Base-by-base conservation (phyloP, 2,797 vertebrate genomes). In the Acrocephalus scirpaceus region DNA sequence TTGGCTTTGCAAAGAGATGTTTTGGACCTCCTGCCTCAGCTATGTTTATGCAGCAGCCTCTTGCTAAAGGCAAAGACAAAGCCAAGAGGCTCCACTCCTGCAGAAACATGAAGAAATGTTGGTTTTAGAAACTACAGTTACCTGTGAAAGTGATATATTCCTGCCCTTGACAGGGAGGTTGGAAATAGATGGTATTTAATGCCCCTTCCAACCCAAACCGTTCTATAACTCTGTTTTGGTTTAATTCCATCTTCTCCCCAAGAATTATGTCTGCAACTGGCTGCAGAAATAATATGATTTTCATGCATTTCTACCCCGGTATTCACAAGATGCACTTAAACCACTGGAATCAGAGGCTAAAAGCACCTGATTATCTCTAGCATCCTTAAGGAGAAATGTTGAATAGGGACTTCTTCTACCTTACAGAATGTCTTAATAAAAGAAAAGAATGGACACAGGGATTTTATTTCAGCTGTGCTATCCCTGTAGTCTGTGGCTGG, bases 191-290 rank as follows among this genome's bases (percentile, higher is more conserved):
- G 5, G 26, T 16, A 16, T 51, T 62, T 64, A 30, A 27, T 9
- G 25, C 11, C 25, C 2, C 9, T 45, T 65, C 20, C 17, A 40
- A 26, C 15, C 3, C 29, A 65, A 71, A 53, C 2, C 0, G 0
- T 40, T 58, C 12, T 34, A 4, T n/a, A 64, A 38, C 6, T 25
- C 13, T 19, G 0, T n/a, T 10, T 57, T 47, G 13, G 6, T 13
- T 79, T 75, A 30, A 72, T 79, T 75, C 3, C 2, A 10, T 23
- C 36, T 79, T 89, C 17, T 76, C 3, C 30, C 13, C 9, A 40
- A 51, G 30, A 51, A 13, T 36, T 53, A 20, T 5, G 11, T 10
- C n/a, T 54, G 8, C 18, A 85, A 36, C 9, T 58, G 23, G 20
- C 13, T 67, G 7, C 6, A 40, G 44, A 70, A 89, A 69, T 32